These are phyloP conservation scores for Neolamprologus fasciatus DNA, from an alignment of 2,113 vertebrate species.

Conservation along the genomic window DNA sequence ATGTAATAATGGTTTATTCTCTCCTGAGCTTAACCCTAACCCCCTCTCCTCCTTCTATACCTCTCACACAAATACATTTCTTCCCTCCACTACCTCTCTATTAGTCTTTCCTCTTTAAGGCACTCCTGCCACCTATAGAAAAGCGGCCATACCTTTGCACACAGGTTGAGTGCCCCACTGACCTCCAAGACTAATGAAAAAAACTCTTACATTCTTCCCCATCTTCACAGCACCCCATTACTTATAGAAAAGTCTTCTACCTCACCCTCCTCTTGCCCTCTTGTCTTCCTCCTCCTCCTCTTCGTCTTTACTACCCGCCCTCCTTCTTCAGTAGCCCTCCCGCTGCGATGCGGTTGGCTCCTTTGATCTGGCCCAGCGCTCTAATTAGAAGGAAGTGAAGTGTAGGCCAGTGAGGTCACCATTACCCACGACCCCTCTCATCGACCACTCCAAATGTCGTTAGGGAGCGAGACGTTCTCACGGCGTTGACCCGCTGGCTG, in stretches of 20 bases:
- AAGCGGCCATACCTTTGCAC: slow-evolving; percentile 14
- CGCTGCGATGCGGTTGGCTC: slow-evolving; percentile 78
- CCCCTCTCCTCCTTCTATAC: neutral
- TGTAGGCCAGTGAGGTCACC: slow-evolving; percentile 91
- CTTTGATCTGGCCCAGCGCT: slow-evolving; percentile 88
- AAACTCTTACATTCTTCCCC: slow-evolving; percentile 11
- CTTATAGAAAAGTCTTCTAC: slow-evolving; percentile 46
- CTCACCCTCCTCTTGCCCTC: slow-evolving; percentile 17
- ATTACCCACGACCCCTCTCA: slow-evolving; percentile 80
- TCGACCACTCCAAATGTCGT: slow-evolving; percentile 87
- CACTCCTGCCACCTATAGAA: slow-evolving; percentile 45
- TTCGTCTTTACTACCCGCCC: slow-evolving; percentile 53
- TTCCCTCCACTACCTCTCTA: slow-evolving; percentile 2
- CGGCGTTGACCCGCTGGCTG: slow-evolving; percentile 68
- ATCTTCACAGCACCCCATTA: slow-evolving; percentile 42
- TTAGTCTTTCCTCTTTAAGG: slow-evolving; percentile 7
- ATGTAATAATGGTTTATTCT: slow-evolving; percentile 33
- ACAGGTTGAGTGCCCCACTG: slow-evolving; percentile 48
- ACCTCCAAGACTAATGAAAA: slow-evolving; percentile 51
- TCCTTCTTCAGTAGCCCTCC: slow-evolving; percentile 85
- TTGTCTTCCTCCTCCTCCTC: slow-evolving; percentile 22
- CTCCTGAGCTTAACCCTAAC: neutral
- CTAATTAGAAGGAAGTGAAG: slow-evolving; percentile 99
- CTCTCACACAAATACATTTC: slow-evolving; percentile 15
- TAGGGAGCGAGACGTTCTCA: slow-evolving; percentile 79